These are phyloP conservation scores for Ceraclea dissimilis DNA, from an alignment of 2,888 invertebrate species.

Conservation along the genomic window DNA sequence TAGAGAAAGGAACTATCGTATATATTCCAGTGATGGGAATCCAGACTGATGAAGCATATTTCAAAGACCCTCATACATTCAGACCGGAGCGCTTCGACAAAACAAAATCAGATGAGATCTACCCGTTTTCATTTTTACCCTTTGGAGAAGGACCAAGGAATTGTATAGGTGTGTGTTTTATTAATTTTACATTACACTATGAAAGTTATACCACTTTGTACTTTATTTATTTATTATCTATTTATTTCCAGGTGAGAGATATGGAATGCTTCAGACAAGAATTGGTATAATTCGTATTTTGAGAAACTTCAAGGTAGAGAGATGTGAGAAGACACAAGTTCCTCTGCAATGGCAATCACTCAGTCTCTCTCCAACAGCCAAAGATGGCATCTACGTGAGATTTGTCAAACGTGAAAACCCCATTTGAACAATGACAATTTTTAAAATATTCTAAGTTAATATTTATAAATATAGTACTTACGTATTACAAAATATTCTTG, in stretches of 20 bases:
- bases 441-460: not conserved
- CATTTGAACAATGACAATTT: not conserved
- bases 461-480: too few species aligned
- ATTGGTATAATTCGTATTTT: constrained; percentile 21
- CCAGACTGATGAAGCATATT: constrained; percentile 31
- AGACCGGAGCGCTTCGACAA: constrained; percentile 31
- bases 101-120: constrained; percentile 7
- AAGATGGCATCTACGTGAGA: constrained; percentile 20
- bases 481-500: too few species aligned
- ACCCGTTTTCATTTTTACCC: constrained; percentile 24
- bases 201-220: not conserved
- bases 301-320: constrained; percentile 17
- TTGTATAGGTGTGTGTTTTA: constrained; percentile 24
- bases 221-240: not conserved
- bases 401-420: constrained; percentile 8
- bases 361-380: constrained; percentile 22
- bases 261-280: constrained; percentile 23
- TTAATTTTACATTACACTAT: too few species aligned
- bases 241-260: constrained; percentile 22
- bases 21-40: constrained; percentile 29
- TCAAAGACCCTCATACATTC: constrained; percentile 30
- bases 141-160: constrained; percentile 27
- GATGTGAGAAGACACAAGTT: constrained; percentile 37
- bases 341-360: constrained; percentile 36
- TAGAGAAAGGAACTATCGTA: constrained; percentile 28